Percentiles rank a stretch among this genome's conserved stretches.
These are phyloP conservation scores for Serilophus lunatus DNA, from an alignment of 2,113 vertebrate species.

Conservation along the genomic window DNA sequence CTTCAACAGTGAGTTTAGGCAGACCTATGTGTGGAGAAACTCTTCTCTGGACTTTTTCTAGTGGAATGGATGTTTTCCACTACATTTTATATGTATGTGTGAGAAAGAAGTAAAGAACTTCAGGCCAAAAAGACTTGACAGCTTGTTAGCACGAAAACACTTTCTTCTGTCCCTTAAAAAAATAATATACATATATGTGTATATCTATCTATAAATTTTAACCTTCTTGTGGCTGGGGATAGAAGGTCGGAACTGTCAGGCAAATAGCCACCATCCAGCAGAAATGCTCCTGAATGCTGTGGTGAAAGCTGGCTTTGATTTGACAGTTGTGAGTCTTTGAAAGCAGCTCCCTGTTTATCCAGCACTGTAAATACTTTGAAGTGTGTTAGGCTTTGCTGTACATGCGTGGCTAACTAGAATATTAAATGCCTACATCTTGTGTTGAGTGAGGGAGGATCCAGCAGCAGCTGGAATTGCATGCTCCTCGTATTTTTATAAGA, in stretches of 20 bases:
- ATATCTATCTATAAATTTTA: background rate
- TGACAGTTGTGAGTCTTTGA: constrained; percentile 53
- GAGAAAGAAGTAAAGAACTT: background rate
- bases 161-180: background rate
- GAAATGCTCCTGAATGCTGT: constrained; percentile 6
- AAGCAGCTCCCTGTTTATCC: constrained; percentile 36
- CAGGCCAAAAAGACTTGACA: constrained; percentile 3
- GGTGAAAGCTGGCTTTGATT: constrained; percentile 48
- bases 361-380: constrained; percentile 45
- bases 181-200: background rate
- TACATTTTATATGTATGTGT: background rate
- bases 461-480: background rate
- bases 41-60: background rate
- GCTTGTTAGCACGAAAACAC: background rate
- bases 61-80: background rate
- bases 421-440: constrained; percentile 13
- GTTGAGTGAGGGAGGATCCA: constrained; percentile 3
- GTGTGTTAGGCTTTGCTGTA: constrained; percentile 11
- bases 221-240: background rate
- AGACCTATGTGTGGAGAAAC: background rate
- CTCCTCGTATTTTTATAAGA: background rate
- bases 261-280: constrained; percentile 46
- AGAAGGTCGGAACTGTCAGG: constrained; percentile 34
- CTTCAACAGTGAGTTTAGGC: background rate
- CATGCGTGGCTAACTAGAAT: constrained; percentile 40